Percentiles rank a stretch among this genome's conserved stretches.
phyloP scores from a whole-genome alignment of 2,888 invertebrate genomes.

The Nineta flava region DNA sequence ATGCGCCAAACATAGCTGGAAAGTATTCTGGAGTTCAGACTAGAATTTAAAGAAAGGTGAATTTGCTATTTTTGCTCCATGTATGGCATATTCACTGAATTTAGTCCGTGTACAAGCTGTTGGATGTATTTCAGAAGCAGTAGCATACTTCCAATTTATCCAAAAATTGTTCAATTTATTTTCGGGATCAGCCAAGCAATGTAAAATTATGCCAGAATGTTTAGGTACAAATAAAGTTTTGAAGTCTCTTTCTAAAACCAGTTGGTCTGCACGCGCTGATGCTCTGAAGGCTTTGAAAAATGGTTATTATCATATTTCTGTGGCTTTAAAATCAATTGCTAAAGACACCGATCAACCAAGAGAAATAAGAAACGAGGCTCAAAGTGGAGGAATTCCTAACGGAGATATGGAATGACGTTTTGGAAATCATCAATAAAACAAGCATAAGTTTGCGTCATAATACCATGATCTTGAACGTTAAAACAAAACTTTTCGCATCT shows the following conservation, averaged over 20 bases:
- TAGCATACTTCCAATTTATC: slow-evolving; percentile 15
- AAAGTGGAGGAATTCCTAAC: slow-evolving; percentile 10
- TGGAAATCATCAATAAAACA: slow-evolving; percentile 16
- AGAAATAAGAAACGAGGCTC: background rate
- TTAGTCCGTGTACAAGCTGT: slow-evolving; percentile 13
- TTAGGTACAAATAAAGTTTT: background rate
- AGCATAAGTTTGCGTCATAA: slow-evolving; percentile 11
- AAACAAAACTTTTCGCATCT: slow-evolving; percentile 8
- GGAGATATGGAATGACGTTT: slow-evolving; percentile 13
- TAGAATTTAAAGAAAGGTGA: slow-evolving; percentile 12
- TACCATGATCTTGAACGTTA: slow-evolving; percentile 10
- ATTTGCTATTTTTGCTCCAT: slow-evolving; percentile 12
- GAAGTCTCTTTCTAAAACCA: background rate
- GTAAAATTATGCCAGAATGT: background rate
- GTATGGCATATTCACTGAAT: slow-evolving; percentile 18
- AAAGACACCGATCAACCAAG: background rate
- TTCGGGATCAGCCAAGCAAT: slow-evolving; percentile 4
- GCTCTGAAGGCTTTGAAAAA: background rate
- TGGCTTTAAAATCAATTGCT: background rate
- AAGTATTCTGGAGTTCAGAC: slow-evolving; percentile 16
- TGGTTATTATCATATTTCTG: background rate
- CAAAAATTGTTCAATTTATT: slow-evolving; percentile 16
- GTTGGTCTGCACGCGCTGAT: background rate
- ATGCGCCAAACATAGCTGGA: slow-evolving; percentile 19
- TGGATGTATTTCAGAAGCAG: slow-evolving; percentile 15